Evolutionary conservation across 2,113 vertebrate species (phyloP), one percentile per base, ranked within the genome.

Genomic region (Ailuropoda melanoleuca): DNA sequence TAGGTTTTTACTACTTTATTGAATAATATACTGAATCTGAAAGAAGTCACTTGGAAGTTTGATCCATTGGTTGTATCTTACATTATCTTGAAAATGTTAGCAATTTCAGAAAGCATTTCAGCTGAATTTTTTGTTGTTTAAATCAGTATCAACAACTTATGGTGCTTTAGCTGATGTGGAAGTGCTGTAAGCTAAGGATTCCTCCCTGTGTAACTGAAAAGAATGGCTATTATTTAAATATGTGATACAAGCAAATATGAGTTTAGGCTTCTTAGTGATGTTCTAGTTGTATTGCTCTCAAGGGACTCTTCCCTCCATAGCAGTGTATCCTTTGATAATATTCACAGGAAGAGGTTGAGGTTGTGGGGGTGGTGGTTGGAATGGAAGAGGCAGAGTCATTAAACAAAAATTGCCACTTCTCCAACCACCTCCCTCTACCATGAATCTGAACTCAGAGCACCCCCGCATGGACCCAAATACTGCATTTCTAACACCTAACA

Each of bases 21-120:
- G 64, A 72, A 55, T 62, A 74, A 85, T 8, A 23, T 26, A 37
- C 6, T 60, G 37, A 72, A 78, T 64, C n/a, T 97, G 77, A 88
- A 84, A 85, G n/a, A 80, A 89, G 46, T 80, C 78, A 48, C 14
- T 56, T 92, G 50, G 50, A 89, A 89, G 3, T 74, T 95, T 85
- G 85, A 70, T 70, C 43, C 24, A 7, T 91, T 66, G 62, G 2
- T 48, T 94, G 10, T 87, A 75, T 60, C 21, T 70, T n/a, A 12
- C 8, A 64, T 87, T 84, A n/a, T 37, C 53, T 92, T 72, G 78
- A 96, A 95, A 93, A 93, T 72, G 26, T 88, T 84, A 89, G 43
- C 78, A 78, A 46, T 80, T 84, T 75, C 8, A 70, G 58, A 81
- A 90, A 90, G 26, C 9, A 78, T 83, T 88, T 24, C 29, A 82